Conservation (phyloP, 2,113 vertebrate genomes). For the Felis catus region DNA sequence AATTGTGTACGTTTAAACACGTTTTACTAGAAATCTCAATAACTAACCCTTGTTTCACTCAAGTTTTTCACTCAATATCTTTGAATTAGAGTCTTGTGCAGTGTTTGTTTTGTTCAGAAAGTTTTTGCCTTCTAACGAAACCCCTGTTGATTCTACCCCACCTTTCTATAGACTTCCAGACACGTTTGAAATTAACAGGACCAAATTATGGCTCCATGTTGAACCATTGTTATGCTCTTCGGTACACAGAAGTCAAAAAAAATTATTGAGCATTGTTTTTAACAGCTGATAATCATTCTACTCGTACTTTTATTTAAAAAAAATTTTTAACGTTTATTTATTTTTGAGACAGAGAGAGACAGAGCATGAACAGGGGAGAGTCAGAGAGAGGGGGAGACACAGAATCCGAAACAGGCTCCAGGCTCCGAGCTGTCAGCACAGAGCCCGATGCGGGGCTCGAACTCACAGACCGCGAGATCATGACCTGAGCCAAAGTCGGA, state of each 20-base stretch:
- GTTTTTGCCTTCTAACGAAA: neutral
- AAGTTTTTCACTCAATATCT: neutral
- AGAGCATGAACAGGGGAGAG: too few relatives aligned
- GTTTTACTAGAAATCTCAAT: neutral
- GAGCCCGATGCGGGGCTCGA: rapidly evolving
- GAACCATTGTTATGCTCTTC: neutral
- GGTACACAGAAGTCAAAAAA: neutral
- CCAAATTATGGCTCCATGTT: neutral
- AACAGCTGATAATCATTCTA: neutral
- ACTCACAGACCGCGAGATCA: too few relatives aligned
- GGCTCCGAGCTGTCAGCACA: too few relatives aligned
- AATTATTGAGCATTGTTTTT: neutral
- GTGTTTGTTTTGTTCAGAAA: neutral
- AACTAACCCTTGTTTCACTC: neutral
- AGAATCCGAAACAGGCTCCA: too few relatives aligned
- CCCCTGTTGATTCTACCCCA: neutral
- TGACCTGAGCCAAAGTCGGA: rapidly evolving
- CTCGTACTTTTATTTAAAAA: neutral
- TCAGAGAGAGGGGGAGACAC: too few relatives aligned
- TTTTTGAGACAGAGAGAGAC: too few relatives aligned
- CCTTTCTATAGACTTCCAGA: neutral
- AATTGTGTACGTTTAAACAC: neutral
- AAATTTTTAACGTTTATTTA: too few relatives aligned
- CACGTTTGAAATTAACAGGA: neutral
- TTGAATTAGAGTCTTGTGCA: neutral